Base-by-base conservation (phyloP, 2,113 vertebrate species). In the Onychorhynchus coronatus region DNA sequence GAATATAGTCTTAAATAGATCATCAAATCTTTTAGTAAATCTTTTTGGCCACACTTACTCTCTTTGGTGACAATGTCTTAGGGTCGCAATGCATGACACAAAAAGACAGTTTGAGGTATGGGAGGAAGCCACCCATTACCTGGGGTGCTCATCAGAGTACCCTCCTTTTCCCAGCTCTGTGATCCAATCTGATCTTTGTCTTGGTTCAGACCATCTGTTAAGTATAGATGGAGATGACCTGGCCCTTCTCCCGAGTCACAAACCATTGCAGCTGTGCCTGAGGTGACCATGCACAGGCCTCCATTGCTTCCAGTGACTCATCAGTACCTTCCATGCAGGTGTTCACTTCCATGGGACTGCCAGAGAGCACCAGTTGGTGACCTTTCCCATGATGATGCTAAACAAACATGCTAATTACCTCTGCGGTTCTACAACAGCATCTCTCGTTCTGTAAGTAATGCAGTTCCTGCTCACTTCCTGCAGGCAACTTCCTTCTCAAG, bases 261-360 rank as follows among this genome's bases (percentile, higher is more conserved):
- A 47, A 8, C 13, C 15, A 3, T 20, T 28, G 61, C 52, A 82
- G 24, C 35, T 52, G 44, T 82, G 65, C 27, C 14, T 0, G 1
- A 12, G 30, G 39, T 24, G 37, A 46, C 8, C 0, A 0, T 11
- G 21, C 20, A 16, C 56, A 66, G 47, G 28, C 14, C 44, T 55
- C 17, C 33, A 31, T 16, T 15, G 31, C 42, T 79, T 44, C 52
- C 58, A 58, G 44, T 18, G 30, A 61, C 37, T 27, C 39, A 65
- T 16, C 53, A 52, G 33, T 4, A 63, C 25, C 25, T 72, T 72
- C 74, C 37, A 23, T 28, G 7, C 8, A 44, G 46, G 4, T 31
- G 30, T 37, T 75, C 20, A 4, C 19, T 25, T 22, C 49, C 33
- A 15, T 5, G 23, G 71, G 53, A 37, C 14, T 49, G 18, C 12